Percentiles rank a stretch among this genome's conserved stretches.
phyloP scores from a whole-genome alignment of 1,140 invertebrate species.

The Sycobia sp. region DNA sequence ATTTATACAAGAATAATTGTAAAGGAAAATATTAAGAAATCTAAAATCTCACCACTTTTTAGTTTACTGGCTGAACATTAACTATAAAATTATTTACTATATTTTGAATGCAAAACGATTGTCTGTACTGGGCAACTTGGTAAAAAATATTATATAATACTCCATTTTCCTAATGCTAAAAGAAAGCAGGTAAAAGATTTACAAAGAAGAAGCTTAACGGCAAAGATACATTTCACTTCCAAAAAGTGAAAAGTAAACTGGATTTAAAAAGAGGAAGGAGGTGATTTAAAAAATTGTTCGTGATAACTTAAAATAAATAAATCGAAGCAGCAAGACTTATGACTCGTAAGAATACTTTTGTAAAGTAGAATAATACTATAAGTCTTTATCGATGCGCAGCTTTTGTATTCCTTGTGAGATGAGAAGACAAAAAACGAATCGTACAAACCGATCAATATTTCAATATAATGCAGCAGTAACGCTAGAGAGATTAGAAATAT shows the following conservation, averaged over 20 bases:
- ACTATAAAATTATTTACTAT: constrained; percentile 1
- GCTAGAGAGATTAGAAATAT: constrained; percentile 56
- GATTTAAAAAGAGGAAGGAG: constrained; percentile 29
- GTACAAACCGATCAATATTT: constrained; percentile 1
- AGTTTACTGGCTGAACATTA: neutral
- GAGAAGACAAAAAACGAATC: constrained; percentile 3
- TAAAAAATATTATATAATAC: constrained; percentile 29
- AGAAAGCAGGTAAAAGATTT: constrained; percentile 4
- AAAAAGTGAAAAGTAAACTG: constrained; percentile 27
- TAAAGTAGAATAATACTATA: constrained; percentile 38
- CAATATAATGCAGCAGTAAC: constrained; percentile 5
- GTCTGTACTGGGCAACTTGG: constrained; percentile 1
- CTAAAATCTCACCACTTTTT: constrained; percentile 7
- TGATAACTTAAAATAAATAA: constrained; percentile 21
- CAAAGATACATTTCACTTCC: constrained; percentile 8
- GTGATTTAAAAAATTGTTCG: constrained; percentile 24
- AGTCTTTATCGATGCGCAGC: constrained; percentile 20
- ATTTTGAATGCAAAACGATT: neutral
- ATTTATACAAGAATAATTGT: neutral
- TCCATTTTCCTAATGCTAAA: constrained; percentile 14
- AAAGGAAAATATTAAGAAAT: constrained; percentile 15
- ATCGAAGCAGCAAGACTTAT: constrained; percentile 4
- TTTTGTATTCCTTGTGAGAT: neutral
- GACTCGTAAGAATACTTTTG: constrained; percentile 31
- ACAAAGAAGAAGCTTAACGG: neutral